phyloP scores from a whole-genome alignment of 2,113 vertebrate genomes.

The Stercorarius parasiticus region DNA sequence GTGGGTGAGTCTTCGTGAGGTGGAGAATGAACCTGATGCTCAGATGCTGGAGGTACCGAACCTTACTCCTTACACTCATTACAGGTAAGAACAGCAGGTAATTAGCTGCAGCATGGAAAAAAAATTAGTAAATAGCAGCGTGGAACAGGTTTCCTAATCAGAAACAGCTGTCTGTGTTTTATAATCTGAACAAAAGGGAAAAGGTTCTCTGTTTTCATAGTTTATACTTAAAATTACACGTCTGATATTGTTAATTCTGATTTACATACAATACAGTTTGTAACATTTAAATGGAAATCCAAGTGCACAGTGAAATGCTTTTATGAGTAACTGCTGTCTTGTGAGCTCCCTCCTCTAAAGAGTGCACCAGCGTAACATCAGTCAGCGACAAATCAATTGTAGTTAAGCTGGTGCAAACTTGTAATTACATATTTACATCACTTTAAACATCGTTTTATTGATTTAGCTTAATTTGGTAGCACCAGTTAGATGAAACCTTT shows the following conservation, averaged over 20 bases:
- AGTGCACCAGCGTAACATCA: background rate
- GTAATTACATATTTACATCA: constrained; percentile 51
- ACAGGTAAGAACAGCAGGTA: constrained; percentile 82
- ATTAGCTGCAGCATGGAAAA: background rate
- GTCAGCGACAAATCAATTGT: constrained; percentile 27
- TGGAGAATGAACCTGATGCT: constrained; percentile 86
- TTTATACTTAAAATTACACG: background rate
- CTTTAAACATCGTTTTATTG: background rate
- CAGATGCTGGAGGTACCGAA: constrained; percentile 88
- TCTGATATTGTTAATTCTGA: background rate
- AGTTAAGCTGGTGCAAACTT: constrained; percentile 21
- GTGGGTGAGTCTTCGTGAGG: constrained; percentile 85
- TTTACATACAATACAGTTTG: background rate
- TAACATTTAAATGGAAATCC: background rate
- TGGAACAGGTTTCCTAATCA: background rate
- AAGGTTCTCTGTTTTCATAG: background rate
- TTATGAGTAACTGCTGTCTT: background rate
- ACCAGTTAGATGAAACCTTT: constrained; percentile 44
- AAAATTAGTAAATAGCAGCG: background rate
- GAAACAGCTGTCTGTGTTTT: background rate
- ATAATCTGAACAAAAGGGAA: background rate
- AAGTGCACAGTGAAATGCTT: background rate
- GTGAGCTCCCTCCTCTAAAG: background rate
- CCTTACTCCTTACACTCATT: constrained; percentile 91
- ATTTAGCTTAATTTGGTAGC: constrained; percentile 26